Percentiles rank a stretch among this genome's conserved stretches.
These are phyloP conservation scores for Caenorhabditis macrosperma DNA, from an alignment of 2,888 invertebrate genomes.

Conservation along the genomic window DNA sequence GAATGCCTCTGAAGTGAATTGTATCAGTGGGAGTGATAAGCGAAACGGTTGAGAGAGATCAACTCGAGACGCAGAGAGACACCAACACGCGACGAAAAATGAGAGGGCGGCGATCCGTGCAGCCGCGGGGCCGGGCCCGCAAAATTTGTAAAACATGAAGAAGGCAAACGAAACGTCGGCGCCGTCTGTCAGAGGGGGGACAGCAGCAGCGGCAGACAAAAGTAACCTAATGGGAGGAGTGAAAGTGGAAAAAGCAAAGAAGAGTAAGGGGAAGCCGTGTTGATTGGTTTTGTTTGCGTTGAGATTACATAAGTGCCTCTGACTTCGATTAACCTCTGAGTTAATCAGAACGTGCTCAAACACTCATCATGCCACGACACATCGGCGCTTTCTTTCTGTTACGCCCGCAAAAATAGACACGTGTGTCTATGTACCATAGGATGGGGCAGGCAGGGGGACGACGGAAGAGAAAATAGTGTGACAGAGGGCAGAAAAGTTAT, in stretches of 20 bases:
- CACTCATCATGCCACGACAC: conserved; percentile 55
- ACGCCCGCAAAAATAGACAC: conserved; percentile 33
- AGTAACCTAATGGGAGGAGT: conserved; percentile 27
- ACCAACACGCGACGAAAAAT: background rate
- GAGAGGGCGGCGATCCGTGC: conserved; percentile 13
- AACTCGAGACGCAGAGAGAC: background rate
- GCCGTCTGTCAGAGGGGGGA: conserved; percentile 5
- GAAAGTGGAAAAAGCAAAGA: conserved; percentile 17
- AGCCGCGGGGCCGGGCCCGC: background rate
- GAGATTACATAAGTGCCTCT: conserved; percentile 61
- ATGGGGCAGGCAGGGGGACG: background rate
- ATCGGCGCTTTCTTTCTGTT: conserved; percentile 22
- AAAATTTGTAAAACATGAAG: conserved; percentile 47
- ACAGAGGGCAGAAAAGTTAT: conserved; percentile 36
- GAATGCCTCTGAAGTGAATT: conserved; percentile 29
- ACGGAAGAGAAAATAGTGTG: conserved; percentile 17
- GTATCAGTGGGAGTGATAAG: conserved; percentile 35
- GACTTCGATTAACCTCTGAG: conserved; percentile 57
- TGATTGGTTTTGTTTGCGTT: conserved; percentile 59
- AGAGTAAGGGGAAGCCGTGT: conserved; percentile 37
- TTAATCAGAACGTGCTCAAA: conserved; percentile 62
- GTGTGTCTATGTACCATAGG: conserved; percentile 1
- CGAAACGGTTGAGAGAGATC: conserved; percentile 4
- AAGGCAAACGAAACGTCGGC: conserved; percentile 36
- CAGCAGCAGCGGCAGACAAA: conserved; percentile 15